Percentiles rank a stretch among this genome's conserved stretches.
These are phyloP conservation scores for Xanthorhoe spadicearia DNA, from an alignment of 2,888 invertebrate species.

Conservation along the genomic window DNA sequence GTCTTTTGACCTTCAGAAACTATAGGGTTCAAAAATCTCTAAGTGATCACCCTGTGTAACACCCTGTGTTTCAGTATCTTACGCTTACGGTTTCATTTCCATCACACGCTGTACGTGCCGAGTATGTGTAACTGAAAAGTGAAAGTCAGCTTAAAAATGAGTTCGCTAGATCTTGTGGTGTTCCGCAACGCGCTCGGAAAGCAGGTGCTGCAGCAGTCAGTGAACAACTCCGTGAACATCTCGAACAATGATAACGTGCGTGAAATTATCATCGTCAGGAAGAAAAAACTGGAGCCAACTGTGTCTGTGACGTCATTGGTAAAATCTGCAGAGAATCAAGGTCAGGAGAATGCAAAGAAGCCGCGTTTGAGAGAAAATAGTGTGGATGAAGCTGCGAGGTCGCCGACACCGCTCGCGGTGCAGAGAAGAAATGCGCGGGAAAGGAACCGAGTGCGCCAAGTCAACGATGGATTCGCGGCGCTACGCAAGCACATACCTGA, in stretches of 20 bases:
- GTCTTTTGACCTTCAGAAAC: conserved; percentile 17
- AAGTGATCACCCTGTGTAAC: background rate
- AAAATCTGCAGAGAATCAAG: conserved; percentile 60
- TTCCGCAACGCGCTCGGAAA: conserved; percentile 85
- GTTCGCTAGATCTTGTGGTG: conserved; percentile 85
- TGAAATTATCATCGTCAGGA: conserved; percentile 83
- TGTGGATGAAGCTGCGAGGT: conserved; percentile 74
- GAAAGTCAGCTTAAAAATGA: conserved; percentile 61
- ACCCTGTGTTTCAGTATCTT: background rate
- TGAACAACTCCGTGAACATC: conserved; percentile 85
- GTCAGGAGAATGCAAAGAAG: conserved; percentile 63
- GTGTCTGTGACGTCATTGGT: conserved; percentile 78
- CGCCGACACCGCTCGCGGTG: conserved; percentile 91
- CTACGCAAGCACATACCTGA: conserved; percentile 94
- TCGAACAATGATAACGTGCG: conserved; percentile 75
- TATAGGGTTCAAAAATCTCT: background rate
- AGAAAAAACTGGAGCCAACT: conserved; percentile 75
- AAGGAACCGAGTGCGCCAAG: conserved; percentile 96
- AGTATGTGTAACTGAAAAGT: background rate
- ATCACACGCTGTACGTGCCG: background rate
- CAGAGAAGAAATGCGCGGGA: conserved; percentile 96
- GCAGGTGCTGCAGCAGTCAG: conserved; percentile 87
- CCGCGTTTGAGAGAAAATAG: conserved; percentile 73
- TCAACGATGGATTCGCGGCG: conserved; percentile 96
- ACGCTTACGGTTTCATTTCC: background rate